Base-by-base conservation (phyloP, 2,797 vertebrate species). In the Moxostoma hubbsi region DNA sequence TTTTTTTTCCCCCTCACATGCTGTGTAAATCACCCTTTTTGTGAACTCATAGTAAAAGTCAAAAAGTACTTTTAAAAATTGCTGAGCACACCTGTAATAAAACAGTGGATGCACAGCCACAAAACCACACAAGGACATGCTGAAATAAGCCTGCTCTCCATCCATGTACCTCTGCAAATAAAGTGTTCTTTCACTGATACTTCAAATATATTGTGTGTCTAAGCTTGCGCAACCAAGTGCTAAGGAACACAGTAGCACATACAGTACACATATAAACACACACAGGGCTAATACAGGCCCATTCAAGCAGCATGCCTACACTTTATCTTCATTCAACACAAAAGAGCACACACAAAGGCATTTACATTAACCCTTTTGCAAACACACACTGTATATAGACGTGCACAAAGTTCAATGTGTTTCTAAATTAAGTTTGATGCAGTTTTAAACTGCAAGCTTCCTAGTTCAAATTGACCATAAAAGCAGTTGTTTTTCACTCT, bases 301-400 rank as follows among this genome's bases (percentile, higher is more conserved):
- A 16, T 15, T 36, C 9, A 5, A 4, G 3, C 58, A 51, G 55
- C 70, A 68, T 15, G 54, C 58, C 45, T 36, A 47, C 63, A 11
- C 0, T 74, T 81, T 82, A 69, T 82, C 58, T 74, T 49, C 50
- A 74, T 55, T 11, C 50, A n/a, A 63, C 58, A 75, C 58, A 69
- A 68, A 67, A 61, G 7, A 64, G 63, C 16, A 18, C 59, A 53
- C 58, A 58, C 50, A 62, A 53, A 57, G 58, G 50, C 62, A 57
- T 46, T 53, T 61, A 68, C 10, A 77, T 59, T 18, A 78, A 55
- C 24, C 68, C 59, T 53, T 50, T 36, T 24, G 59, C 15, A 54
- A 53, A 69, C 57, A 68, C 51, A 80, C 5, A 46, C 16, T 36
- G 36, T 36, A 36, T 3, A 83, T 16, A 74, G n/a, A 77, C 5